Conservation (phyloP, 2,113 vertebrate genomes). For the Cynoglossus semilaevis region DNA sequence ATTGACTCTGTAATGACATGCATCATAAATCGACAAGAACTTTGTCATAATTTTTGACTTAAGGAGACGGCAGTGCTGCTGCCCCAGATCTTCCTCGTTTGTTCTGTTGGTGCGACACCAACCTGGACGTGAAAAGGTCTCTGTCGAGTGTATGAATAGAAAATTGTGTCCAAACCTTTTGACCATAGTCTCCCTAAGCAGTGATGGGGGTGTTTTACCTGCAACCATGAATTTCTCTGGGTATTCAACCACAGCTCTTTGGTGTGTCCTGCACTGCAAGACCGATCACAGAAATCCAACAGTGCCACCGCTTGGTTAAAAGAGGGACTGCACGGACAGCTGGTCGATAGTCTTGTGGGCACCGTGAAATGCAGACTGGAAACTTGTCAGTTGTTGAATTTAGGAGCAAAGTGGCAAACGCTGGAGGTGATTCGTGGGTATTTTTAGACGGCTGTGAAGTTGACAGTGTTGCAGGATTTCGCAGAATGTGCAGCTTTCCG, state of each 20-base stretch:
- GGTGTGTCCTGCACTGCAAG: conserved; percentile 14
- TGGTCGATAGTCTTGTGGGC: conserved; percentile 23
- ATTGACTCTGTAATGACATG: conserved; percentile 43
- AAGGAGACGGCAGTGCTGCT: conserved; percentile 30
- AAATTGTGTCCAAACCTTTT: conserved; percentile 49
- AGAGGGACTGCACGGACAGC: conserved; percentile 17
- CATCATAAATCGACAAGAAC: conserved; percentile 41
- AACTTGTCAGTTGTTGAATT: conserved; percentile 57
- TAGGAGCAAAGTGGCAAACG: conserved; percentile 54
- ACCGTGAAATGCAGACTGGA: conserved; percentile 35
- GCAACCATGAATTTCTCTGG: conserved; percentile 46
- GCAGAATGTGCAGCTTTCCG: conserved; percentile 54
- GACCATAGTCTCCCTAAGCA: conserved; percentile 58
- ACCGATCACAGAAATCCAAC: conserved; percentile 46
- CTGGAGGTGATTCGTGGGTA: conserved; percentile 61
- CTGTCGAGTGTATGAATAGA: conserved; percentile 50
- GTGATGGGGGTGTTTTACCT: conserved; percentile 42
- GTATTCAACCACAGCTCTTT: conserved; percentile 23
- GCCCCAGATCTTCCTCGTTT: conserved; percentile 20
- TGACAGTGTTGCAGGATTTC: conserved; percentile 64
- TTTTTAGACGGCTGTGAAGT: conserved; percentile 52
- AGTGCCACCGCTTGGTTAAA: conserved; percentile 54
- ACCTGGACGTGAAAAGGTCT: conserved; percentile 51
- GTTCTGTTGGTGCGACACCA: conserved; percentile 26
- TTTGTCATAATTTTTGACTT: conserved; percentile 50